Percentiles rank a stretch among this genome's conserved stretches.
These are phyloP conservation scores for Dreissena polymorpha DNA, from an alignment of 1,140 invertebrate genomes.

Conservation along the genomic window DNA sequence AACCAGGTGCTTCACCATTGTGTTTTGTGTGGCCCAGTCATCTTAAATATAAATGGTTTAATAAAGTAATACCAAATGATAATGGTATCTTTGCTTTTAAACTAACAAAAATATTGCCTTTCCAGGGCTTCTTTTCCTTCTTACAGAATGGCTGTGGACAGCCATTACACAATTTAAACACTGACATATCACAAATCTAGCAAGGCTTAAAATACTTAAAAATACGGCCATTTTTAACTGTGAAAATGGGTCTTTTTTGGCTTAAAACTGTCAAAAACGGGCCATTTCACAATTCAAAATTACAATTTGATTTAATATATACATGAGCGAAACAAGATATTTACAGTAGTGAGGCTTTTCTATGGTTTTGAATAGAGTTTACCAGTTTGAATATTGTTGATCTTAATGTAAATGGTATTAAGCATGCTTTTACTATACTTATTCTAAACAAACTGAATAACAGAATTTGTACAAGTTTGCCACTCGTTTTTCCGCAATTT, in stretches of 20 bases:
- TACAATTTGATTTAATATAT: no score
- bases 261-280: no score
- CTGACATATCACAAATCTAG: neutral
- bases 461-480: no score
- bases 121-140: neutral
- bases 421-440: no score
- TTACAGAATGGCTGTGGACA: neutral
- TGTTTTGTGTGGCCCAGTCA: conserved; percentile 73
- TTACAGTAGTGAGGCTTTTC: no score
- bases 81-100: neutral
- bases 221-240: neutral
- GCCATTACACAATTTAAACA: neutral
- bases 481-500: no score
- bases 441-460: neutral
- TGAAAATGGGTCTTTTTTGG: no score
- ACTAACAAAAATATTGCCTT: neutral
- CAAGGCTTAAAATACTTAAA: neutral
- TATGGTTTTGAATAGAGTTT: no score
- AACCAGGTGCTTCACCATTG: conserved; percentile 66
- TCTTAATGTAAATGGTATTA: neutral
- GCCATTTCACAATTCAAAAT: no score
- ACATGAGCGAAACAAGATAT: no score
- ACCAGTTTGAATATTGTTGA: no score
- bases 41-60: conserved; percentile 50
- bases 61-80: neutral